phyloP scores from a whole-genome alignment of 1,140 invertebrate species.

The Conus ventricosus region DNA sequence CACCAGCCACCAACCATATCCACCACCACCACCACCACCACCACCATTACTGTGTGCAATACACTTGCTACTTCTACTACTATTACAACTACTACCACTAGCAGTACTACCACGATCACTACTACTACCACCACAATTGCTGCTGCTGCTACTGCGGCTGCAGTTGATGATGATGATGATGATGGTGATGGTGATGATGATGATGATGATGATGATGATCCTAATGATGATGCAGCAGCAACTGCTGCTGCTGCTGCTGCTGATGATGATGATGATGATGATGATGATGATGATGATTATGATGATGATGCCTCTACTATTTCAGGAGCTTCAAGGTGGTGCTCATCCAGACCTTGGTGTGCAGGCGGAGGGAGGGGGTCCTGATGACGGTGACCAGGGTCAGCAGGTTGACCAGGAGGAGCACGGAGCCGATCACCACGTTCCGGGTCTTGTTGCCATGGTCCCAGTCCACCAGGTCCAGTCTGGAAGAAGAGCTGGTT shows the following conservation, averaged over 20 bases:
- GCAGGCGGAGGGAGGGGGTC: background rate
- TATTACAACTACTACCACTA: background rate
- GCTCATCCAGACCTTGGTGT: conserved; percentile 1
- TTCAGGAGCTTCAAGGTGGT: too few species aligned
- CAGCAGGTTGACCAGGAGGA: conserved; percentile 6
- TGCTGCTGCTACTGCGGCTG: too few species aligned
- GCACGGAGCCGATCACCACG: background rate
- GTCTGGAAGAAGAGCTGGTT: background rate
- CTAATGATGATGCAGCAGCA: too few species aligned
- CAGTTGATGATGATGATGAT: background rate
- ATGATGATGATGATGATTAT: background rate
- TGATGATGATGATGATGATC: conserved; percentile 5
- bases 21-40: conserved; percentile 8
- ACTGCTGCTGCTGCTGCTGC: background rate
- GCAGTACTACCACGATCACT: background rate
- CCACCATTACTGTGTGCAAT: background rate
- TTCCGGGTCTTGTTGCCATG: conserved; percentile 6
- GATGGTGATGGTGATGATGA: conserved; percentile 2
- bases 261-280: conserved; percentile 10
- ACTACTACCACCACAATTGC: too few species aligned
- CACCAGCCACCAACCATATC: background rate
- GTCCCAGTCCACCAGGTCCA: background rate
- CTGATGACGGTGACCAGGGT: background rate
- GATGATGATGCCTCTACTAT: background rate
- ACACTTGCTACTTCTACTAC: too few species aligned